Evolutionary conservation across 2,888 invertebrate genomes (phyloP).

Genomic region (Philaethria dido): DNA sequence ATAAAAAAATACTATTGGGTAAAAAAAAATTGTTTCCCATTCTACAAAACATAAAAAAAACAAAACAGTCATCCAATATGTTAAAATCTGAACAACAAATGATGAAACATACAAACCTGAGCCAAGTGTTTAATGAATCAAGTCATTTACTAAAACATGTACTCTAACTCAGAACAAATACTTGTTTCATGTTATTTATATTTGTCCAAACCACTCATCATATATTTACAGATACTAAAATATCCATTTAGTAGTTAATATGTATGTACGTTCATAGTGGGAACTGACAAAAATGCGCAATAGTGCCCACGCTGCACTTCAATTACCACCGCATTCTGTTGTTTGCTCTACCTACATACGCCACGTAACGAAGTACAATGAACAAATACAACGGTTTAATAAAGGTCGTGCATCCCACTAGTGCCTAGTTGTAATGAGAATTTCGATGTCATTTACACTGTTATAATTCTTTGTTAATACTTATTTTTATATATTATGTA

Average conservation of each 20-base stretch:
- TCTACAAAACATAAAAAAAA: too few relatives aligned
- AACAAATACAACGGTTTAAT: constrained; percentile 24
- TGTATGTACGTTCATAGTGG: neutral
- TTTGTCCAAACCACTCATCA: constrained; percentile 13
- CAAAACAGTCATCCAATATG: too few relatives aligned
- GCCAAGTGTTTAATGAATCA: neutral
- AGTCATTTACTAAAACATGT: neutral
- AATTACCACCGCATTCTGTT: constrained; percentile 45
- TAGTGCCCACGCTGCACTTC: constrained; percentile 43
- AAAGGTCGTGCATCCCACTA: constrained; percentile 18
- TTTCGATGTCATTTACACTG: constrained; percentile 9
- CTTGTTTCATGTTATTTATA: constrained; percentile 11
- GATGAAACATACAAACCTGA: neutral
- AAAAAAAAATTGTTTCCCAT: too few relatives aligned
- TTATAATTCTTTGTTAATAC: neutral
- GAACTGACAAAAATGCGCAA: constrained; percentile 35
- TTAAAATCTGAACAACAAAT: neutral
- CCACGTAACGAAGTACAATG: constrained; percentile 29
- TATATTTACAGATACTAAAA: constrained; percentile 24
- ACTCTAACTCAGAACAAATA: constrained; percentile 7
- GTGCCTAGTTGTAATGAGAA: constrained; percentile 7
- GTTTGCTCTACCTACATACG: constrained; percentile 46
- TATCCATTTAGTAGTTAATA: constrained; percentile 17
- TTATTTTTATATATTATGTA: too few relatives aligned
- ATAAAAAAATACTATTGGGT: too few relatives aligned